Conservation (phyloP, 2,113 vertebrate genomes). For the Ailurus styani region DNA sequence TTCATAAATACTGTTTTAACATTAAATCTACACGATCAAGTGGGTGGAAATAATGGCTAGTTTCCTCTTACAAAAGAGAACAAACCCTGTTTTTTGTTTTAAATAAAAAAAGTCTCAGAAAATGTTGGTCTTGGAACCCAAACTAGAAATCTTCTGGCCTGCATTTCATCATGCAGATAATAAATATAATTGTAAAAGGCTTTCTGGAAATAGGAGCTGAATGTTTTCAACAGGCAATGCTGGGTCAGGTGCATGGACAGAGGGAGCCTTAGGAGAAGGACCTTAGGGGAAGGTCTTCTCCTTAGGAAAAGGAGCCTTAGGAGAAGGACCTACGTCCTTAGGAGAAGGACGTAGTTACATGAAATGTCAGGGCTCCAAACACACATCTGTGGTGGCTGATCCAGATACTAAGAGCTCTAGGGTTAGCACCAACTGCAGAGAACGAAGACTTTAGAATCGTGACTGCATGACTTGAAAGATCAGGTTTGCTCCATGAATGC, state of each 20-base stretch:
- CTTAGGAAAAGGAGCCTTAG: too few species aligned
- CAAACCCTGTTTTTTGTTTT: neutral
- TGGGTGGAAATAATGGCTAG: neutral
- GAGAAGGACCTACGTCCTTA: too few species aligned
- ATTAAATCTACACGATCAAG: neutral
- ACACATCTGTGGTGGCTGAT: accelerated
- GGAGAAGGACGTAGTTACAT: accelerated
- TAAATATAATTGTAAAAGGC: accelerated
- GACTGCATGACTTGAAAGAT: neutral
- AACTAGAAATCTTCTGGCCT: neutral
- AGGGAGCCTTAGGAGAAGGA: neutral
- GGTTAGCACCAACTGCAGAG: neutral
- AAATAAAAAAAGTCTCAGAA: neutral
- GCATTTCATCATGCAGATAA: neutral
- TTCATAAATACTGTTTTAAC: neutral
- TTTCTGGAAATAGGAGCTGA: neutral
- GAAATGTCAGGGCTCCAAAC: neutral
- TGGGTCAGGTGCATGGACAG: neutral
- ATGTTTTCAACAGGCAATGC: too few species aligned
- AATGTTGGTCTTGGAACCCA: neutral
- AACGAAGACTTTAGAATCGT: neutral
- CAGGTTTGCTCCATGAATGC: neutral
- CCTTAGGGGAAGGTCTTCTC: too few species aligned
- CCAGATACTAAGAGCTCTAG: accelerated
- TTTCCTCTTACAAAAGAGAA: neutral